Evolutionary conservation across 1,140 invertebrate species (phyloP).

Genomic region (Notospermus geniculatus): DNA sequence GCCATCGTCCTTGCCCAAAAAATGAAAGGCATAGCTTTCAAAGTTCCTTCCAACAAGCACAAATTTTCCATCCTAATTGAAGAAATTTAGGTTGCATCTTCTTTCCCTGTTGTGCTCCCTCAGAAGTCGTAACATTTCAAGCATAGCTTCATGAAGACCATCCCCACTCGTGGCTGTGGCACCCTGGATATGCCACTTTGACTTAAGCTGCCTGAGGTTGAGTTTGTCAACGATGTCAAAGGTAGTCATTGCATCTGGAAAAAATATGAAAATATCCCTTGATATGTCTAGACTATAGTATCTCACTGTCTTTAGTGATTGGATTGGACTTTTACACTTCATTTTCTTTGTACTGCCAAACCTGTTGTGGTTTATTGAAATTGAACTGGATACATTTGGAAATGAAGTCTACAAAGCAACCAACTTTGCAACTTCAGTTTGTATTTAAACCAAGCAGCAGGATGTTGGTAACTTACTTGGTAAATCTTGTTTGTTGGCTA

Average conservation of each 20-base stretch:
- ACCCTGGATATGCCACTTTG: conserved; percentile 43
- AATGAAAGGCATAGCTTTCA: too few relatives aligned
- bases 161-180: conserved; percentile 40
- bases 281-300: too few relatives aligned
- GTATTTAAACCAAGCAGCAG: too few relatives aligned
- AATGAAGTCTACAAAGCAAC: too few relatives aligned
- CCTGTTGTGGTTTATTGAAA: neutral
- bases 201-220: conserved; percentile 28
- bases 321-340: too few relatives aligned
- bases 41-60: too few relatives aligned
- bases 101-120: conserved; percentile 38
- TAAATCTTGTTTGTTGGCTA: conserved; percentile 93
- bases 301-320: too few relatives aligned
- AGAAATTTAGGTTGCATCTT: too few relatives aligned
- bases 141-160: conserved; percentile 45
- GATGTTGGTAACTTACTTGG: conserved; percentile 37
- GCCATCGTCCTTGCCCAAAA: too few relatives aligned
- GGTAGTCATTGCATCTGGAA: conserved; percentile 30
- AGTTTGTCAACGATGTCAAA: conserved; percentile 32
- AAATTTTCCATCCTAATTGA: too few relatives aligned
- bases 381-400: neutral
- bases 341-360: neutral
- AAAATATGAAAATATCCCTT: conserved; percentile 3
- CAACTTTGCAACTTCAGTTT: too few relatives aligned
- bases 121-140: conserved; percentile 33